Base-by-base conservation (phyloP, 2,113 vertebrate genomes). In the Tinamus guttatus region DNA sequence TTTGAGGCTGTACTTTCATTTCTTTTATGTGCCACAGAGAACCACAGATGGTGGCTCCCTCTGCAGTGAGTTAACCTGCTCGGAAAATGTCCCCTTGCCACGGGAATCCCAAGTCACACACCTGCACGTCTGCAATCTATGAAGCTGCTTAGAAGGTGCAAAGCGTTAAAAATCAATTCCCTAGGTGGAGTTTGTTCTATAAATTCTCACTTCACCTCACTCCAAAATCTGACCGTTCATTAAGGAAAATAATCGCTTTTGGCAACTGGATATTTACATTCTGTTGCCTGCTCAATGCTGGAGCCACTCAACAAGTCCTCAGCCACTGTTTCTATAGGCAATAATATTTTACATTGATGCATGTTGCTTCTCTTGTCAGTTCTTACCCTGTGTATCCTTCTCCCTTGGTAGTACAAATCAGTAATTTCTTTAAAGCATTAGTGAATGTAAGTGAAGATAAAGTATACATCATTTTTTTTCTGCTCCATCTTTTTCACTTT, bases 1-100 rank as follows among this genome's bases (percentile, higher is more conserved):
- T 83, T 96, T 96, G 96, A 96, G 95, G 95, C 95, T 71, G 58
- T 75, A 62, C 56, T 97, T 93, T 78, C 67, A 11, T 65, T 90
- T 87, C 77, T 96, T 95, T 93, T 94, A 86, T 76, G 84, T 43
- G 90, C 76, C 79, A 68, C 49, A 64, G 80, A 93, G 90, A 95
- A 82, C 78, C 85, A 40, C 52, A 88, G 87, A 86, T 93, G 88
- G 83, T 96, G 79, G 76, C 85, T 94, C 71, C 81, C 92, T 94
- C 79, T 60, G n/a, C 60, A 73, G 76, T 16, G 54, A 77, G 71
- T 96, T 96, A 95, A 92, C 93, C 93, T 96, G 81, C 85, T 85
- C n/a, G 3, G 81, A 34, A 92, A 59, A 84, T 95, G 89, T 82
- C 84, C 62, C 77, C 90, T 69, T 96, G 94, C 92, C 87, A 91